phyloP scores from a whole-genome alignment of 2,797 vertebrate species.

The Neolamprologus multifasciatus region DNA sequence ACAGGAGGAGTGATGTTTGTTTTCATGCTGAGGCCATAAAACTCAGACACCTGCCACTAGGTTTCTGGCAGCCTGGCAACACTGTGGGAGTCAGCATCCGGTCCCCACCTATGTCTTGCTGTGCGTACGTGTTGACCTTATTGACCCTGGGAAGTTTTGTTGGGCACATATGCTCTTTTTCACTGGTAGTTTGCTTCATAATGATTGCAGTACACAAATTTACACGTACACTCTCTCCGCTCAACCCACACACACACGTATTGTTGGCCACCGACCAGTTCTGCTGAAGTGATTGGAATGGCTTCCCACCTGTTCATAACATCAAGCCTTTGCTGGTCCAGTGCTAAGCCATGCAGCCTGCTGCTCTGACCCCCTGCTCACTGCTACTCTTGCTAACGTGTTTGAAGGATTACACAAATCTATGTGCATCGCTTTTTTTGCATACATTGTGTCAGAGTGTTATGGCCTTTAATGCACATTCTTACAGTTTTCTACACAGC shows the following conservation, averaged over 20 bases:
- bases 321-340: background rate
- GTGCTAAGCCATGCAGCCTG: background rate
- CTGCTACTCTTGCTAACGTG: background rate
- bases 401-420: background rate
- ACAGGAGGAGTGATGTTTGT: slow-evolving; percentile 50
- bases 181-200: slow-evolving; percentile 4
- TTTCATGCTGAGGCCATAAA: slow-evolving; percentile 55
- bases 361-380: background rate
- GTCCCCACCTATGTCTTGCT: slow-evolving; percentile 26
- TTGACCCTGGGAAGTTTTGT: slow-evolving; percentile 37
- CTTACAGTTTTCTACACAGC: background rate
- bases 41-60: slow-evolving; percentile 65
- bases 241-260: background rate
- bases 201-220: slow-evolving; percentile 13
- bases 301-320: background rate
- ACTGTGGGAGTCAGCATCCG: slow-evolving; percentile 40
- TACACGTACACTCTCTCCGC: background rate
- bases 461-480: background rate
- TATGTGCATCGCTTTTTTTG: background rate
- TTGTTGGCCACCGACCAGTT: background rate
- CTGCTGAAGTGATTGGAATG: background rate
- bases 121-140: slow-evolving; percentile 44
- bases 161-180: slow-evolving; percentile 51
- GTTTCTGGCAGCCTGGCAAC: slow-evolving; percentile 52
- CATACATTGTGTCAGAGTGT: background rate